phyloP scores from a whole-genome alignment of 2,888 invertebrate genomes.

The Thymelicus sylvestris region DNA sequence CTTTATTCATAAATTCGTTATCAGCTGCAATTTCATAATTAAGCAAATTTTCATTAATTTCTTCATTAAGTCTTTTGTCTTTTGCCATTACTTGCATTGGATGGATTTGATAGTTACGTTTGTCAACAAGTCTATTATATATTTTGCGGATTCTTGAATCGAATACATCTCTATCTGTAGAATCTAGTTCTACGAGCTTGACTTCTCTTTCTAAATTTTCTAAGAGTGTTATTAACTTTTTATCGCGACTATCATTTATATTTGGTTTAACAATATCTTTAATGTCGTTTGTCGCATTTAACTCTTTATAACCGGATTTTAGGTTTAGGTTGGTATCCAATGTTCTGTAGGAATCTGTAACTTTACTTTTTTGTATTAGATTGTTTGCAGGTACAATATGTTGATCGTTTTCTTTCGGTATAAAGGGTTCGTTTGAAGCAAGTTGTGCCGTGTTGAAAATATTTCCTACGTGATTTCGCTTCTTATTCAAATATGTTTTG shows the following conservation, averaged over 20 bases:
- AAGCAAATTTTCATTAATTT: slow-evolving; percentile 15
- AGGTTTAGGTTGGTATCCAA: neutral
- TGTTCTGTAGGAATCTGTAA: neutral
- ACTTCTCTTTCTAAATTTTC: slow-evolving; percentile 66
- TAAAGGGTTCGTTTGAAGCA: slow-evolving; percentile 3
- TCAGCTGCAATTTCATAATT: slow-evolving; percentile 18
- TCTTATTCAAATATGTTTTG: slow-evolving; percentile 52
- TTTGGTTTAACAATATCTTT: slow-evolving; percentile 38
- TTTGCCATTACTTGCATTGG: neutral
- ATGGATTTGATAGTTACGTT: slow-evolving; percentile 17
- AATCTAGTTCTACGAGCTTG: slow-evolving; percentile 57
- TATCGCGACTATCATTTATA: slow-evolving; percentile 53
- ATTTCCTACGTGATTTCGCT: slow-evolving; percentile 37
- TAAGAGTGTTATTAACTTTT: slow-evolving; percentile 59
- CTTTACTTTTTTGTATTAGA: neutral
- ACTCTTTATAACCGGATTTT: neutral
- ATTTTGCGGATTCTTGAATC: slow-evolving; percentile 68
- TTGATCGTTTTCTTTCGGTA: neutral
- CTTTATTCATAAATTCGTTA: slow-evolving; percentile 37
- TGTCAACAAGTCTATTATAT: slow-evolving; percentile 47
- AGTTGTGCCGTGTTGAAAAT: neutral
- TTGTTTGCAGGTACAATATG: neutral
- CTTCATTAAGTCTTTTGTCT: neutral
- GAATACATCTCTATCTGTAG: slow-evolving; percentile 60
- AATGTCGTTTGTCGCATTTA: slow-evolving; percentile 28